phyloP scores from a whole-genome alignment of 2,888 invertebrate species.

The Dyspetes luteomarginatus region DNA sequence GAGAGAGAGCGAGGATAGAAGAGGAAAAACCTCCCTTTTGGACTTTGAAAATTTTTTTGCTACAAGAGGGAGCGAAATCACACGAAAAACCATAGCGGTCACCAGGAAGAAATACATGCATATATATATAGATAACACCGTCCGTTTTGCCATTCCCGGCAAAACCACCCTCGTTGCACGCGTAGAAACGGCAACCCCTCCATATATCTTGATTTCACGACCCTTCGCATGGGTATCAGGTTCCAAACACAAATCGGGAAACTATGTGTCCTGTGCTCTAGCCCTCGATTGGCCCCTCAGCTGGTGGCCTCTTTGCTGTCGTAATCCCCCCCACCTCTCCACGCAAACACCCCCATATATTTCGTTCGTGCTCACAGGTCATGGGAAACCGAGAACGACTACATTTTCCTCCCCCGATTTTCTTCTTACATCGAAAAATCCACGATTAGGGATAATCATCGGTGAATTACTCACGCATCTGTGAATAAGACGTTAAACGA shows the following conservation, averaged over 20 bases:
- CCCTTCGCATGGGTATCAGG: constrained; percentile 82
- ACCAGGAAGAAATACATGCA: constrained; percentile 6
- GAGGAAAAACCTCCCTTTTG: neutral
- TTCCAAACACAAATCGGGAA: constrained; percentile 82
- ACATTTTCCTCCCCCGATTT: constrained; percentile 44
- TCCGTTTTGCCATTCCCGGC: neutral
- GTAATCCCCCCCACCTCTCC: neutral
- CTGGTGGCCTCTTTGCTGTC: constrained; percentile 67
- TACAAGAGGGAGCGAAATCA: constrained; percentile 33
- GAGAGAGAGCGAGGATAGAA: constrained; percentile 48
- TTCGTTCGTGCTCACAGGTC: constrained; percentile 44
- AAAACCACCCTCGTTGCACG: constrained; percentile 49
- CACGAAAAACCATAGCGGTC: constrained; percentile 32
- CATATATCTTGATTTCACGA: constrained; percentile 83
- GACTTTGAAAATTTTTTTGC: constrained; percentile 9
- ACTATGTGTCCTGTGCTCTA: constrained; percentile 69
- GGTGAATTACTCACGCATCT: constrained; percentile 81
- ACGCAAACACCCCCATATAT: neutral
- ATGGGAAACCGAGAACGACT: constrained; percentile 61
- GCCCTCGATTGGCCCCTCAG: constrained; percentile 63
- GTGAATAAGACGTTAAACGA: constrained; percentile 73
- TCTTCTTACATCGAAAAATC: constrained; percentile 12
- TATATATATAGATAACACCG: neutral
- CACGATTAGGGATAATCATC: constrained; percentile 75
- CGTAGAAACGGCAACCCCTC: constrained; percentile 67